A percentile compares a stretch with the other conserved stretches of the same genome.
These are phyloP conservation scores for Caenorhabditis sulstoni DNA, from an alignment of 2,888 invertebrate genomes.

Conservation along the genomic window DNA sequence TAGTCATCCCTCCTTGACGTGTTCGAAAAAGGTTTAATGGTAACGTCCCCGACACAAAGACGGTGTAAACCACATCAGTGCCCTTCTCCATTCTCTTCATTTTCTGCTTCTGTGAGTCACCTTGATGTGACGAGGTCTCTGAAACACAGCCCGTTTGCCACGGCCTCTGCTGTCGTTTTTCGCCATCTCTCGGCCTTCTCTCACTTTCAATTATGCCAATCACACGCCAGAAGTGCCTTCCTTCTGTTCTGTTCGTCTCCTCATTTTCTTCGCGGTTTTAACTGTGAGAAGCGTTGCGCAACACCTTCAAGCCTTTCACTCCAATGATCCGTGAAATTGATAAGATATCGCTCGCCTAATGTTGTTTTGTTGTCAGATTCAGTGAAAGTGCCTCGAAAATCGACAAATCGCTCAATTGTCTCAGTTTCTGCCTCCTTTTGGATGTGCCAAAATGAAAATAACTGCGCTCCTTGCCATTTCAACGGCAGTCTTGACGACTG, in stretches of 20 bases:
- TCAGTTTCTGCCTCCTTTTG: constrained; percentile 14
- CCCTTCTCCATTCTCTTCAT: constrained; percentile 7
- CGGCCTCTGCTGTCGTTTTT: constrained; percentile 10
- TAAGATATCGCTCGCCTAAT: neutral
- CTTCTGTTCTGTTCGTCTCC: constrained; percentile 26
- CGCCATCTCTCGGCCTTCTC: constrained; percentile 49
- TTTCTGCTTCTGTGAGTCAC: constrained; percentile 34
- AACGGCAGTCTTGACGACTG: constrained; percentile 33
- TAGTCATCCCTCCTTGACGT: constrained; percentile 32
- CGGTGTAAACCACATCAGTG: constrained; percentile 54
- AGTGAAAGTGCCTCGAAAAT: constrained; percentile 4
- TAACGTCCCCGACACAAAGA: constrained; percentile 43
- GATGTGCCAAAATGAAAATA: constrained; percentile 51
- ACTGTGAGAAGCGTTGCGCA: constrained; percentile 16
- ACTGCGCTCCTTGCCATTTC: constrained; percentile 33
- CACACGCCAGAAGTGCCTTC: constrained; percentile 8
- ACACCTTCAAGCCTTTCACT: constrained; percentile 12
- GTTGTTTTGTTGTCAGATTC: constrained; percentile 3
- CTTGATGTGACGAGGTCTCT: constrained; percentile 31
- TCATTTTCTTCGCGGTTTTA: constrained; percentile 7
- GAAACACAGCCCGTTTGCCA: constrained; percentile 44
- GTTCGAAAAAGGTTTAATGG: constrained; percentile 45
- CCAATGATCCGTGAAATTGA: constrained; percentile 24
- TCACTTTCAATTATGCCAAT: constrained; percentile 61
- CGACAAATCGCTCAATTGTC: neutral